Evolutionary conservation across 2,113 vertebrate species (phyloP), one percentile per base, ranked within the genome.

Genomic region (Gorsachius goisagi): DNA sequence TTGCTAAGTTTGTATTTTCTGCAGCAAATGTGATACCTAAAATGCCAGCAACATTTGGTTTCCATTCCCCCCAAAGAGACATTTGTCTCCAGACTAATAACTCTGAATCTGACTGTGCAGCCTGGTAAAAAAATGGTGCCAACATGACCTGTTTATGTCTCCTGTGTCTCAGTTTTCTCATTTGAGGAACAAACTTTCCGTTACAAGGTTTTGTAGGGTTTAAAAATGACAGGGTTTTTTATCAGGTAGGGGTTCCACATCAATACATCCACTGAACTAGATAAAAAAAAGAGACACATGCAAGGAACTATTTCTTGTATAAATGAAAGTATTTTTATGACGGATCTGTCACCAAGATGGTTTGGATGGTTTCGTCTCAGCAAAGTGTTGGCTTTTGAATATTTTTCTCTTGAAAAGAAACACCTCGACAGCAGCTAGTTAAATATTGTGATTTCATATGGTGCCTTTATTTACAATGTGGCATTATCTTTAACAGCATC

Each of bases 361-460:
- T 75, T 92, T 72, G 66, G 60, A 64, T 82, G 77, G 81, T 45
- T 95, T 96, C 0, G 5, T 47, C 60, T 90, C 90, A 84, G 82
- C 39, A n/a, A 84, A 96, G 52, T 6, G 30, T 23, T 90, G 73
- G 53, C 86, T 73, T 49, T 83, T 89, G 81, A 76, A 49, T 41
- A 68, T 92, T 91, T 91, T 91, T 77, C 49, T 79, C 69, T 58
- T 66, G 74, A 87, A 79, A 79, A 96, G 82, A 95, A 96, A 93
- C 81, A 41, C 83, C 85, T 90, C 45, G 2, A 87, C 49, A 89
- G 92, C 91, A 95, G 87, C 81, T 89, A 96, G 89, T 95, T 88
- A 96, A 97, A 96, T 84, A 95, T 72, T 96, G 91, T 94, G 95
- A 93, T 93, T 95, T 96, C 80, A 80, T 96, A 80, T 69, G 88